phyloP scores from a whole-genome alignment of 2,888 invertebrate genomes.

The Teleogryllus oceanicus region DNA sequence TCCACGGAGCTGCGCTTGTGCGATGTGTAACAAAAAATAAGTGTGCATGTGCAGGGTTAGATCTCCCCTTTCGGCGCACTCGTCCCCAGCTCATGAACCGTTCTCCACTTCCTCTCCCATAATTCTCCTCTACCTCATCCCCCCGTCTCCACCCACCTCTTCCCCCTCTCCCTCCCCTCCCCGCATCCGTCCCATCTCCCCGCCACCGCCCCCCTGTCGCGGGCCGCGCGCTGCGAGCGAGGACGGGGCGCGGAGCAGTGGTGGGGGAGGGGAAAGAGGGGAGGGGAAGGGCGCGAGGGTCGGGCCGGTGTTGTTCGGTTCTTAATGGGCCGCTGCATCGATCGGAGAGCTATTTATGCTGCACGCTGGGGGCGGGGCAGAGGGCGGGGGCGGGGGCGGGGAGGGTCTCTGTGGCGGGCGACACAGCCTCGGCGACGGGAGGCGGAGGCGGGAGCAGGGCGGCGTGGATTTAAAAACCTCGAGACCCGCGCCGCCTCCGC shows the following conservation, averaged over 20 bases:
- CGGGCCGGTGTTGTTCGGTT: neutral
- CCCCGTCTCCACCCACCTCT: too few relatives aligned
- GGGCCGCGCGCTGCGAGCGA: neutral
- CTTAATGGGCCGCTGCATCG: conserved; percentile 1
- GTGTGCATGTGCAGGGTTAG: too few relatives aligned
- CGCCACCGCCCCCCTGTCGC: too few relatives aligned
- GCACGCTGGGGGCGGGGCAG: neutral
- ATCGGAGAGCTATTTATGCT: neutral
- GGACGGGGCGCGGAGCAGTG: neutral
- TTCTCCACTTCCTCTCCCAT: too few relatives aligned
- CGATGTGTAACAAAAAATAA: too few relatives aligned
- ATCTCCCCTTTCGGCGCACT: too few relatives aligned
- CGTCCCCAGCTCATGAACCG: too few relatives aligned
- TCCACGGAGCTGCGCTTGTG: too few relatives aligned
- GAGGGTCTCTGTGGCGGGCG: neutral
- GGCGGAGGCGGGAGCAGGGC: neutral
- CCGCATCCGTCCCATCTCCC: too few relatives aligned
- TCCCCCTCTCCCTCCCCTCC: too few relatives aligned
- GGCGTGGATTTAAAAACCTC: conserved; percentile 1
- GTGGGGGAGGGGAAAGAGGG: neutral
- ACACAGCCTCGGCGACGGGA: neutral
- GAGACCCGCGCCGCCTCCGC: too few relatives aligned
- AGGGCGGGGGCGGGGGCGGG: neutral
- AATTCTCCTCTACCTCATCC: too few relatives aligned
- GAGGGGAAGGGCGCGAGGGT: neutral